These are phyloP conservation scores for Carabus problematicus DNA, from an alignment of 2,888 invertebrate genomes.

Conservation along the genomic window DNA sequence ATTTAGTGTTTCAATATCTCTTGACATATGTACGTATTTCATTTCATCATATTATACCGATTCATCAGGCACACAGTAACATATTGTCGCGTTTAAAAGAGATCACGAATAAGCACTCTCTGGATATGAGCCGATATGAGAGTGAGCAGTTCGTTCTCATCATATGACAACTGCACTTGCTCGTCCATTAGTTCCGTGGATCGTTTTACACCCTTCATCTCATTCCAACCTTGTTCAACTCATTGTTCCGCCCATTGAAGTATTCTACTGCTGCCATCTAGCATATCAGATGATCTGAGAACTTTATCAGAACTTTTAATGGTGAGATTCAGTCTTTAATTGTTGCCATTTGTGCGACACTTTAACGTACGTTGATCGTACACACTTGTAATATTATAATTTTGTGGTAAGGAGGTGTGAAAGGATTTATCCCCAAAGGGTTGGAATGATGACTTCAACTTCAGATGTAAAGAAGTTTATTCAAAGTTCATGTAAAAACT, in stretches of 20 bases:
- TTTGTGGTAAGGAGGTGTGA: too few relatives aligned
- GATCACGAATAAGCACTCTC: not conserved
- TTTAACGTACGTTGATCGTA: not conserved
- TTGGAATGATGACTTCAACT: too few relatives aligned
- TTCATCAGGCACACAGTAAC: too few relatives aligned
- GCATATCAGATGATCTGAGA: conserved; percentile 23
- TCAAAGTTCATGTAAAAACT: too few relatives aligned
- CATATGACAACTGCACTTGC: conserved; percentile 35
- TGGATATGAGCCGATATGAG: too few relatives aligned
- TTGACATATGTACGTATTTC: too few relatives aligned
- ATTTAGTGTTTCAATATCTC: too few relatives aligned
- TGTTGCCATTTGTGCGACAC: conserved; percentile 35
- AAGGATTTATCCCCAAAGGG: too few relatives aligned
- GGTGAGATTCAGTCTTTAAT: conserved; percentile 36
- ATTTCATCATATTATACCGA: too few relatives aligned
- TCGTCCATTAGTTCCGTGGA: conserved; percentile 32
- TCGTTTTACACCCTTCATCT: conserved; percentile 20
- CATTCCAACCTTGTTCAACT: conserved; percentile 6
- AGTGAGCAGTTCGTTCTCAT: conserved; percentile 5
- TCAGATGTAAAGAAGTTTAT: too few relatives aligned
- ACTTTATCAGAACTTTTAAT: conserved; percentile 40
- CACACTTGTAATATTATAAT: too few relatives aligned
- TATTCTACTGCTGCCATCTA: not conserved
- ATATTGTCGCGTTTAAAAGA: conserved; percentile 7
- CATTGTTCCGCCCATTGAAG: not conserved